Conservation (phyloP, 2,888 invertebrate genomes). For the Artemia sp. region DNA sequence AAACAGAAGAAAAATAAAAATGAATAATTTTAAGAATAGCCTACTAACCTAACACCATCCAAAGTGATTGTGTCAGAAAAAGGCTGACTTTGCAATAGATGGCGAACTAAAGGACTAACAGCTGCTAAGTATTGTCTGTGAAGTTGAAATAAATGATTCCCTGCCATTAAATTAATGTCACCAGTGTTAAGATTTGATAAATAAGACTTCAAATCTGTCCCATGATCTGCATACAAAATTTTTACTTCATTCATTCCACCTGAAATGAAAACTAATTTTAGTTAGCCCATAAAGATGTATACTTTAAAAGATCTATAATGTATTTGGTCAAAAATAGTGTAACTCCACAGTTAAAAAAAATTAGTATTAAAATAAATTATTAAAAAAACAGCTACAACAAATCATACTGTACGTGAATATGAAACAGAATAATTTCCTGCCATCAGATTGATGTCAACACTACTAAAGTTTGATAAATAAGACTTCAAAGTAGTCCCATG, state of each 20-base stretch:
- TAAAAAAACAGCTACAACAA: too few relatives aligned
- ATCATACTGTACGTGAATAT: background rate
- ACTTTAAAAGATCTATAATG: too few relatives aligned
- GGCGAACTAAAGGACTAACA: constrained; percentile 1
- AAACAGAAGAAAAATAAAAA: too few relatives aligned
- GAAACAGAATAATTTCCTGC: background rate
- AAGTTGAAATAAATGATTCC: background rate
- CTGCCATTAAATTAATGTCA: background rate
- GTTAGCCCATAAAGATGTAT: too few relatives aligned
- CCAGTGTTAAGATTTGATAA: background rate
- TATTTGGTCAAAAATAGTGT: too few relatives aligned
- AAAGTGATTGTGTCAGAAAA: background rate
- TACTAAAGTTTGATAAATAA: background rate
- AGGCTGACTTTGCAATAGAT: background rate
- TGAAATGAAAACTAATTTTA: too few relatives aligned
- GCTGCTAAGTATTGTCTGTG: constrained; percentile 11
- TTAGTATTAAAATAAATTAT: too few relatives aligned
- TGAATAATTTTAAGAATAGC: background rate
- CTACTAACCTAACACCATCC: background rate
- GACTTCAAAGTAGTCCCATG: background rate
- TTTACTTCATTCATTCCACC: background rate
- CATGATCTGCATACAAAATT: background rate
- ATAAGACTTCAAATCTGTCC: background rate
- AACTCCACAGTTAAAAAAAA: too few relatives aligned
- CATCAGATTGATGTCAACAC: background rate